Conservation (phyloP, 2,113 vertebrate genomes). For the Cnemophilus loriae region DNA sequence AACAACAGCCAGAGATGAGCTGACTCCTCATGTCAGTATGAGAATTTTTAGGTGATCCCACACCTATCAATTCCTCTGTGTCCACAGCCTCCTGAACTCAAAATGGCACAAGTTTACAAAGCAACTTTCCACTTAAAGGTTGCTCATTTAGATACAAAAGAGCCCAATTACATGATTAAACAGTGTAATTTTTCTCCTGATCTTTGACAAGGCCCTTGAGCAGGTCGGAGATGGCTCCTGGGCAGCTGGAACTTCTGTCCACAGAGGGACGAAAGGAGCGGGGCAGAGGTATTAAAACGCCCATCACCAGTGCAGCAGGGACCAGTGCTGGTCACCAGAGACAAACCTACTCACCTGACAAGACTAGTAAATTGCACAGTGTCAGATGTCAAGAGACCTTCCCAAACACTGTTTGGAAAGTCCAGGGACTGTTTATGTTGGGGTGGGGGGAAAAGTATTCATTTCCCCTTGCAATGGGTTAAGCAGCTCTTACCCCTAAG, state of each 20-base stretch:
- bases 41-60: not conserved
- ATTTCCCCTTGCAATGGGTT: not conserved
- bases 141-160: not conserved
- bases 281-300: not conserved
- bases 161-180: not conserved
- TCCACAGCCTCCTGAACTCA: not conserved
- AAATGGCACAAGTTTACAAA: not conserved
- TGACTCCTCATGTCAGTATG: not conserved
- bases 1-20: not conserved
- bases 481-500: conserved; percentile 48
- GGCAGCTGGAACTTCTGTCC: not conserved
- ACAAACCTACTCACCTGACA: not conserved
- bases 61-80: not conserved
- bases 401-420: conserved; percentile 22
- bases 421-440: conserved; percentile 18
- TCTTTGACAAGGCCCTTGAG: not conserved
- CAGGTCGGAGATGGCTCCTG: not conserved
- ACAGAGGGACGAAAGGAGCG: not conserved
- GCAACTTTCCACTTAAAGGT: not conserved
- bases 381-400: conserved; percentile 51
- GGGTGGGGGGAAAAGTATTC: not conserved
- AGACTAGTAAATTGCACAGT: not conserved
- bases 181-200: not conserved
- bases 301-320: not conserved
- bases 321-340: fast-evolving